Evolutionary conservation across 2,888 invertebrate genomes (phyloP).

Genomic region (Mimas tiliae): DNA sequence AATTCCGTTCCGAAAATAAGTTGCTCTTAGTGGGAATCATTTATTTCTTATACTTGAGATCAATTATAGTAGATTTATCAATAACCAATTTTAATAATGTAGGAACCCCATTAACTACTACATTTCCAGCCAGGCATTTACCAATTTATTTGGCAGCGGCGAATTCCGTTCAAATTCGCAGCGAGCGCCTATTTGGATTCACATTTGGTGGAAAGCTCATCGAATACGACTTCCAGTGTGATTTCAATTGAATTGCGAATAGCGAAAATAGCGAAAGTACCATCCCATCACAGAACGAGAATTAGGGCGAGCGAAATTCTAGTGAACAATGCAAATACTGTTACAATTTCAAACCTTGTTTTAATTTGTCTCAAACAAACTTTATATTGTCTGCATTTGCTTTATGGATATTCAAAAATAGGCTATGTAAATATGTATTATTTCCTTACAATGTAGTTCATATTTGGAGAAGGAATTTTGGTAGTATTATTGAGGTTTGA

Average conservation of each 20-base stretch:
- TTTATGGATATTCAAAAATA: neutral
- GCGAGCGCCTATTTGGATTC: constrained; percentile 18
- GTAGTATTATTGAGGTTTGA: too few species aligned
- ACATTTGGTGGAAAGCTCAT: constrained; percentile 20
- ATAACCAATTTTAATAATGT: neutral
- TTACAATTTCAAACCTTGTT: constrained; percentile 5
- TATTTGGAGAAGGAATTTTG: too few species aligned
- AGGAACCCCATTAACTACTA: neutral
- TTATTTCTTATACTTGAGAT: neutral
- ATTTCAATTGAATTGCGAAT: constrained; percentile 20
- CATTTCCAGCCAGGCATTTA: constrained; percentile 5
- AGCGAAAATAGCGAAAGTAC: constrained; percentile 13
- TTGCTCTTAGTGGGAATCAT: too few species aligned
- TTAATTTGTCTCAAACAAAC: neutral
- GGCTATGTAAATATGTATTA: too few species aligned
- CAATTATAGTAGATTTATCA: neutral
- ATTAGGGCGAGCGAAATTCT: constrained; percentile 11
- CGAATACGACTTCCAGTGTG: constrained; percentile 18
- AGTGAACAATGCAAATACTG: constrained; percentile 21
- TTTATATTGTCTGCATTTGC: neutral
- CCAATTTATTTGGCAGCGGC: constrained; percentile 17
- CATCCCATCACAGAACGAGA: constrained; percentile 3
- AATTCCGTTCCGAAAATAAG: too few species aligned
- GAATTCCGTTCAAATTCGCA: constrained; percentile 11
- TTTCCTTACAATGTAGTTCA: too few species aligned